Percentiles rank a stretch among this genome's conserved stretches.
These are phyloP conservation scores for Podarcis raffonei DNA, from an alignment of 2,113 vertebrate species.

Conservation along the genomic window DNA sequence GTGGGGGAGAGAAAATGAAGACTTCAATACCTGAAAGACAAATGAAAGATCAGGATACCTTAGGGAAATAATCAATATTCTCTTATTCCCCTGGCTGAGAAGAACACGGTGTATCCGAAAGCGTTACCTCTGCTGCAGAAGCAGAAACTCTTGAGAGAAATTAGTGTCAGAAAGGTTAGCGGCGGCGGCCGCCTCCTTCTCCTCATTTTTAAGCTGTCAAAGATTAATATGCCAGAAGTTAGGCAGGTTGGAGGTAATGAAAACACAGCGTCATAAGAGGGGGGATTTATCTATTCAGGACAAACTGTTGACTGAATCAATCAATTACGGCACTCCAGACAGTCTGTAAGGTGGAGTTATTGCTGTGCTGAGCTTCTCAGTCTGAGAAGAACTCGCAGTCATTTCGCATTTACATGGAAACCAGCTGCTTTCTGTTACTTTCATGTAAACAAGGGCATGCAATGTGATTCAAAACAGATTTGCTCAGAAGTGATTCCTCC, in stretches of 20 bases:
- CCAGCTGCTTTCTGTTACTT: not conserved
- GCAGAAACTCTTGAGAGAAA: constrained; percentile 31
- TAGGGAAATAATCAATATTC: constrained; percentile 12
- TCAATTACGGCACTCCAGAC: constrained; percentile 56
- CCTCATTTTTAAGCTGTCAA: constrained; percentile 49
- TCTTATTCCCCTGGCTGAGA: not conserved
- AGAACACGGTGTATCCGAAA: constrained; percentile 36
- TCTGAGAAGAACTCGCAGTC: constrained; percentile 53
- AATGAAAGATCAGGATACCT: constrained; percentile 21
- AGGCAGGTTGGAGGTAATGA: constrained; percentile 57
- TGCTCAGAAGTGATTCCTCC: not conserved
- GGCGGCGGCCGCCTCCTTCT: constrained; percentile 40
- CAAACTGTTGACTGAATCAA: constrained; percentile 63
- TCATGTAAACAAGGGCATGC: not conserved
- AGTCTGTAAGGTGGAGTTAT: constrained; percentile 53
- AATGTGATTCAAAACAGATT: not conserved
- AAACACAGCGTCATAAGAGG: constrained; percentile 54
- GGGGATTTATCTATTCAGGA: constrained; percentile 61
- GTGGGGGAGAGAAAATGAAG: not conserved
- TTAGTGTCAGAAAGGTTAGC: constrained; percentile 33
- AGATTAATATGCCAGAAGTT: constrained; percentile 49
- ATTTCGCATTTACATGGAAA: constrained; percentile 40
- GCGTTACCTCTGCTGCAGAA: constrained; percentile 24
- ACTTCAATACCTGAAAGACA: constrained; percentile 14
- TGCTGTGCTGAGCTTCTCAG: constrained; percentile 53